Base-by-base conservation (phyloP, 2,888 invertebrate species). In the Meiosimyza decipiens region DNA sequence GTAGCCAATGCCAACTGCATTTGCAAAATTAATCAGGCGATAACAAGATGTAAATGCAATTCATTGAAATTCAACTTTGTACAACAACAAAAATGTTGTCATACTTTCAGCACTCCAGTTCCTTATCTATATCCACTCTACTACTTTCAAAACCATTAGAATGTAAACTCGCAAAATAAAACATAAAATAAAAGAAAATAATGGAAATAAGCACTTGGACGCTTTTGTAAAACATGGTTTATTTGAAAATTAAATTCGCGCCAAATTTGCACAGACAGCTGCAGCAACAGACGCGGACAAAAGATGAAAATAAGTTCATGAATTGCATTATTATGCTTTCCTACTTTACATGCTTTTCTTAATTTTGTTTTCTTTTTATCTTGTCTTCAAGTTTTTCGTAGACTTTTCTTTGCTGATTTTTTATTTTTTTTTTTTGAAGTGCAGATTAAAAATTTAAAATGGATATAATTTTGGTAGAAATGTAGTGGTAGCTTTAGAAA, bases 1-100 rank as follows among this genome's bases (percentile, higher is more conserved):
- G 28, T 4, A 47, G 33, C 33, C 7, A 33, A 28, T 40, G 18
- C 33, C 52, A 62, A 69, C 51, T 69, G 69, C 40, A 40, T 40
- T 40, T 40, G 81, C 79, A 81, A 80, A 83, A 82, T 83, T 84
- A 84, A 84, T 83, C 83, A 84, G 79, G 80, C 83, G 83, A 84
- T 83, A 84, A 84, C 83, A 83, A 83, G 84, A 84, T 84, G 83
- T 83, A 84, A 84, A 84, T 84, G 82, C 73, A 81, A 84, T 83
- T 82, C 83, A 84, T 82, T 83, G 83, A 83, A 84, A 40, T 40
- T 40, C 40, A 40, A 40, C 40, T 40, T 83, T 7, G 33, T 12
- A 52, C 47, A n/a, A 49, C 22, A 57, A 16, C 60, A 51, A 40
- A 28, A 9, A 40, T 40, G 6, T 40, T 40, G 40, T 40, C 40